Base-by-base conservation (phyloP, 2,113 vertebrate species). In the Crotalus tigris region DNA sequence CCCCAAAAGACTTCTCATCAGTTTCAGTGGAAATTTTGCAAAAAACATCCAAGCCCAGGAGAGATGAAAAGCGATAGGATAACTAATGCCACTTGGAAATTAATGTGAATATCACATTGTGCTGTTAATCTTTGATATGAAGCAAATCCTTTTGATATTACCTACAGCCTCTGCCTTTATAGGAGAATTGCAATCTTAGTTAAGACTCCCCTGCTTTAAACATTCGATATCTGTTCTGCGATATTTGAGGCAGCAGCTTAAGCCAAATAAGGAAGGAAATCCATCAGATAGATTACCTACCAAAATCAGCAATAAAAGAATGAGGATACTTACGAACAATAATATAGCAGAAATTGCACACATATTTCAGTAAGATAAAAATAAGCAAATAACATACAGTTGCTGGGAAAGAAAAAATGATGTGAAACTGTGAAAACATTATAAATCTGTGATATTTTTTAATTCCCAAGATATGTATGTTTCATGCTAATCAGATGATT, bases 341-440 rank as follows among this genome's bases (percentile, higher is more conserved):
- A 94, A 91, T 55, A 95, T 54, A 93, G 93, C 94, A 94, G 95
- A n/a, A 94, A 95, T 91, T 91, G 57, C 87, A 92, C 93, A 87
- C 86, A 91, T 88, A 86, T 93, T 81, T 96, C 1, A 0, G 49
- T 69, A 51, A 94, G 39, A 89, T 33, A 94, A 93, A 57, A 95
- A 89, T 97, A 96, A 95, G 96, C 93, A 94, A 97, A 96, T 93
- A 85, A 29, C 51, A 94, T 93, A 93, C 75, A 94, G 92, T 94
- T 96, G 92, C 92, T 94, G 96, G 64, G 93, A 95, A 91, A 96
- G 94, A 90, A 96, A 96, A 92, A 91, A 85, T n/a, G 64, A 96
- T 69, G 7, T 0, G 92, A 94, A 92, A 86, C 96, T 93, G 88
- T 94, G 21, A 92, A 96, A 97, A 96, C 91, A 95, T 23, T 93